Base-by-base conservation (phyloP, 2,113 vertebrate species). In the Microcebus tavaratra region DNA sequence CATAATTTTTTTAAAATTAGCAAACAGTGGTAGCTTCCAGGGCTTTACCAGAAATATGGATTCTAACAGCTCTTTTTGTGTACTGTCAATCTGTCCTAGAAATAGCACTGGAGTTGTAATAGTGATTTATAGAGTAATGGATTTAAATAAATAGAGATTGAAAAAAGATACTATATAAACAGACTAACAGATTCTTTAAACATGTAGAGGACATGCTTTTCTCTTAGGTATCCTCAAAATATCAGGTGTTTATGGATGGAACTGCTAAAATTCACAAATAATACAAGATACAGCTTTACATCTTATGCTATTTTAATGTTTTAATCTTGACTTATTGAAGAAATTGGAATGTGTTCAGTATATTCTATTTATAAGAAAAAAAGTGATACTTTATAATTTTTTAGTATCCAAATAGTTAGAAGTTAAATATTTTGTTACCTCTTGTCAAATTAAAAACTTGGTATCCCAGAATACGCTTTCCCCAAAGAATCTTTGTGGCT, bases 361-460 rank as follows among this genome's bases (percentile, higher is more conserved):
- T 48, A 85, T 59, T 91, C 36, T 20, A 81, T 80, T 75, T 91
- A 91, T 0, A 86, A 31, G 12, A 94, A 72, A 27, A 86, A 94
- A 78, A 17, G 25, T 25, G 15, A 13, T 36, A 50, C 61, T 94
- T 86, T 79, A 83, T 31, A 75, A 65, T 45, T 63, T 29, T 45
- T 65, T 89, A 36, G 23, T 75, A 61, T 87, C 3, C 10, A 93
- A 93, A 10, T 48, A 3, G 7, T n/a, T 89, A 85, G 42, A 96
- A 88, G 3, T 88, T 79, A 91, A 94, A 96, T 96, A 94, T 67
- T 88, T 82, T 70, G 79, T 81, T 85, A 76, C 5, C 23, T 94
- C 61, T 92, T 50, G 2, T 48, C 78, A 61, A 90, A 70, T 6
- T 91, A 36, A 86, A 89, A 95, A 31, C 34, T 67, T 55, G 9